These are phyloP conservation scores for Caenorhabditis sulstoni DNA, from an alignment of 2,888 invertebrate genomes.

Conservation along the genomic window DNA sequence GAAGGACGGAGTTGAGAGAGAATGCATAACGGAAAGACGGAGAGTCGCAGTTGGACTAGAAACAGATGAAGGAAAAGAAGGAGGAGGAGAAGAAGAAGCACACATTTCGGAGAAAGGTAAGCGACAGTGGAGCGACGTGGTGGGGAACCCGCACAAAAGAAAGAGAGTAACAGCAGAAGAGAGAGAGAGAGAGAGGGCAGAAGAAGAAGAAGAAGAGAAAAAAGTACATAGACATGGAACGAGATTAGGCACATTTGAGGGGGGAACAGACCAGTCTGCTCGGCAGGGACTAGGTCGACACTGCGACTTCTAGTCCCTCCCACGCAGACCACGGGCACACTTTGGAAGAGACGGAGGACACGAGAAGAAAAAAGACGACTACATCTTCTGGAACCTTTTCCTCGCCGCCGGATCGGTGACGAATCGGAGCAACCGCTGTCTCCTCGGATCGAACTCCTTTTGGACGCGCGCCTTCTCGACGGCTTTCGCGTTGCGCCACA, in stretches of 20 bases:
- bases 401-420: slow-evolving; percentile 76
- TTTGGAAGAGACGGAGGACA: slow-evolving; percentile 17
- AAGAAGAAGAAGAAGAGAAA: slow-evolving; percentile 48
- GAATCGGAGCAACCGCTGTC: slow-evolving; percentile 77
- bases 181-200: slow-evolving; percentile 22
- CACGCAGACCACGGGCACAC: no score
- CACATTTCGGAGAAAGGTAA: slow-evolving; percentile 28
- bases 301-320: no score
- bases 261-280: neutral
- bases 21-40: slow-evolving; percentile 52
- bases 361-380: slow-evolving; percentile 13
- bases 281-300: no score
- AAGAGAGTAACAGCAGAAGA: slow-evolving; percentile 30
- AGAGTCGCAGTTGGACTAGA: neutral
- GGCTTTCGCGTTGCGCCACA: slow-evolving; percentile 80
- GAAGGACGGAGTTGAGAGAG: slow-evolving; percentile 37
- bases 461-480: slow-evolving; percentile 80
- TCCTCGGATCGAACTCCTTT: slow-evolving; percentile 79
- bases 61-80: neutral
- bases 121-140: slow-evolving; percentile 41
- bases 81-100: slow-evolving; percentile 10
- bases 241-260: slow-evolving; percentile 50
- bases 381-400: slow-evolving; percentile 70
- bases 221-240: slow-evolving; percentile 55
- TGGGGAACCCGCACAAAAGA: slow-evolving; percentile 9